A percentile compares a stretch with the other conserved stretches of the same genome.
phyloP scores from a whole-genome alignment of 2,888 invertebrate species.

The Cremastinae sp. region DNA sequence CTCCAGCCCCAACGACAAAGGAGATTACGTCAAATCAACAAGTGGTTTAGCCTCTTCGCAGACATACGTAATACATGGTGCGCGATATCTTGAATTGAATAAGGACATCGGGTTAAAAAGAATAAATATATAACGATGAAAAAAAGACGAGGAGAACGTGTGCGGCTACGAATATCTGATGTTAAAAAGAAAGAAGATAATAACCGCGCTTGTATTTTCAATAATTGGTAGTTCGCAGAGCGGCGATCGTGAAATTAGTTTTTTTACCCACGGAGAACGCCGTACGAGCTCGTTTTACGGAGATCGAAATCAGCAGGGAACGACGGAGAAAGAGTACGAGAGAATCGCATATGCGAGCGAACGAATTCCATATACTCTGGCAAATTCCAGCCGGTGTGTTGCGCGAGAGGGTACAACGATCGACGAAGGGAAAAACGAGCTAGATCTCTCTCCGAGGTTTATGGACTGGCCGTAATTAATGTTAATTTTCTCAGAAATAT shows the following conservation, averaged over 20 bases:
- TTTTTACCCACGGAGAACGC: no score
- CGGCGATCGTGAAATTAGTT: conserved; percentile 57
- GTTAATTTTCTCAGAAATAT: conserved; percentile 68
- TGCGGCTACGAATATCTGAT: no score
- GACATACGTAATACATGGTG: conserved; percentile 29
- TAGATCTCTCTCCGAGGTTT: conserved; percentile 58
- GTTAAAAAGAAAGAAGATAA: no score
- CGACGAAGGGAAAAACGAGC: no score
- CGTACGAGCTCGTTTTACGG: conserved; percentile 17
- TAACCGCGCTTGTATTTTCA: conserved; percentile 55
- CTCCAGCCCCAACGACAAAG: conserved; percentile 47
- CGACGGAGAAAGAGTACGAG: conserved; percentile 1
- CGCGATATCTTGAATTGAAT: no score
- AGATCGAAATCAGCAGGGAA: background rate
- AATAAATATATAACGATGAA: conserved; percentile 44
- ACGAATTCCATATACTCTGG: conserved; percentile 62
- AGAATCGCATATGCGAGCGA: conserved; percentile 31
- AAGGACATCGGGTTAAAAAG: conserved; percentile 37
- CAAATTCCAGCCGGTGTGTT: conserved; percentile 54
- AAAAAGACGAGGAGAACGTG: no score
- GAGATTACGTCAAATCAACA: conserved; percentile 62
- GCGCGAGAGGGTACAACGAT: conserved; percentile 39
- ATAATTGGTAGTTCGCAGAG: conserved; percentile 58
- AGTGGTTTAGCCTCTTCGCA: conserved; percentile 56
- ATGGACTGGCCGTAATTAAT: conserved; percentile 65